phyloP scores from a whole-genome alignment of 2,797 vertebrate species.

The Otolemur crassicaudatus region DNA sequence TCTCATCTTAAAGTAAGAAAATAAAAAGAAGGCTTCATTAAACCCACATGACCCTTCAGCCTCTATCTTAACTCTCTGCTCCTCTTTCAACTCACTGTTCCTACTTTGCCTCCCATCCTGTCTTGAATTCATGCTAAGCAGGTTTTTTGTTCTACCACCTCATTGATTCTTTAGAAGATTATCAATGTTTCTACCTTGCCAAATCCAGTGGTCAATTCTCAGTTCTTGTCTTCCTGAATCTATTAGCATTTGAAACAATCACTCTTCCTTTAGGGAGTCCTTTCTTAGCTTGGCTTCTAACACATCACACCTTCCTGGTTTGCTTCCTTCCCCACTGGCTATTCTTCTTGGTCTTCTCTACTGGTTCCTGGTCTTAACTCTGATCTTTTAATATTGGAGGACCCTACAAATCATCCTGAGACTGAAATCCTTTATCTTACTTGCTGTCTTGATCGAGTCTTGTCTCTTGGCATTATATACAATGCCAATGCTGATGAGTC shows the following conservation, averaged over 20 bases:
- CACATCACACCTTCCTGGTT: neutral
- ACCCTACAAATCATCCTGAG: neutral
- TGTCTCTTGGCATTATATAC: neutral
- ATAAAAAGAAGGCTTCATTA: constrained; percentile 14
- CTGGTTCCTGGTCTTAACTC: constrained; percentile 3
- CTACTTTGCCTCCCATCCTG: neutral
- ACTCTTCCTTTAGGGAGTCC: neutral
- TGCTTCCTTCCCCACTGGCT: neutral
- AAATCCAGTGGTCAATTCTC: neutral
- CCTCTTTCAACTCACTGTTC: neutral
- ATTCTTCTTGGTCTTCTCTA: neutral
- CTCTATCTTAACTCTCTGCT: neutral
- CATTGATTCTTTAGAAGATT: neutral
- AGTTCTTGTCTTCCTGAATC: neutral
- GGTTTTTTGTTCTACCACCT: neutral
- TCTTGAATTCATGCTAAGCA: neutral
- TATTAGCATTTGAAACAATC: neutral
- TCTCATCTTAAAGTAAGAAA: neutral
- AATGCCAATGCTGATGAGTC: neutral
- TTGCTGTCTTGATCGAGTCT: neutral
- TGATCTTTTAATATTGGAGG: neutral
- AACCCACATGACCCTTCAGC: neutral
- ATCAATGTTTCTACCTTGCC: neutral
- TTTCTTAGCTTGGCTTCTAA: neutral
- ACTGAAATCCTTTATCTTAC: neutral